A percentile compares a stretch with the other conserved stretches of the same genome.
Conservation (phyloP, 92 coral and sea anemone genomes). For the Phenganax subtilis region DNA sequence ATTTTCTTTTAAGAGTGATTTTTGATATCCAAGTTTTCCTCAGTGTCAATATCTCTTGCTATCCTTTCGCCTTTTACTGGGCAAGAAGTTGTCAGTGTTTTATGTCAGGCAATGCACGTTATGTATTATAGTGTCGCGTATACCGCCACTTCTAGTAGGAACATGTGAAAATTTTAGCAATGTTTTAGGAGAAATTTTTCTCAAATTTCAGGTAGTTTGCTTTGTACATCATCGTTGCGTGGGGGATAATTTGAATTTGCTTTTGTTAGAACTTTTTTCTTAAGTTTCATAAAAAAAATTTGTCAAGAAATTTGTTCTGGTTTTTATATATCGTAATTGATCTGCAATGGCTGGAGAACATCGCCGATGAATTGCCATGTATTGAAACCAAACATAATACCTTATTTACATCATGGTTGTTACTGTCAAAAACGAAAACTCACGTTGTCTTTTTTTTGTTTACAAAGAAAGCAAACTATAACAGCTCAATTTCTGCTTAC, state of each 20-base stretch:
- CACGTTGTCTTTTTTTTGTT: no score
- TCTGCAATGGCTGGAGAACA: no score
- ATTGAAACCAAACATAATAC: no score
- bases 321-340: background rate
- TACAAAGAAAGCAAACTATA: no score
- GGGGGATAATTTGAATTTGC: conserved; percentile 22
- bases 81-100: background rate
- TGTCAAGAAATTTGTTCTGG: background rate
- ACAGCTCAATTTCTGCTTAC: background rate
- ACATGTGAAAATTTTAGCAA: background rate
- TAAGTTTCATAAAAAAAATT: background rate
- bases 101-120: background rate
- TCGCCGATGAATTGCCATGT: no score
- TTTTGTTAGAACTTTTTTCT: conserved; percentile 5
- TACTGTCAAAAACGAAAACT: no score
- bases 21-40: no score
- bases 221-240: conserved; percentile 19
- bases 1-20: no score
- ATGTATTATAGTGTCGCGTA: background rate
- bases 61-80: background rate
- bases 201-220: background rate
- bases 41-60: background rate
- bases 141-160: no score
- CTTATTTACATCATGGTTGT: no score
- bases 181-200: conserved; percentile 20